phyloP scores from a whole-genome alignment of 2,797 vertebrate genomes.

The Mus caroli region DNA sequence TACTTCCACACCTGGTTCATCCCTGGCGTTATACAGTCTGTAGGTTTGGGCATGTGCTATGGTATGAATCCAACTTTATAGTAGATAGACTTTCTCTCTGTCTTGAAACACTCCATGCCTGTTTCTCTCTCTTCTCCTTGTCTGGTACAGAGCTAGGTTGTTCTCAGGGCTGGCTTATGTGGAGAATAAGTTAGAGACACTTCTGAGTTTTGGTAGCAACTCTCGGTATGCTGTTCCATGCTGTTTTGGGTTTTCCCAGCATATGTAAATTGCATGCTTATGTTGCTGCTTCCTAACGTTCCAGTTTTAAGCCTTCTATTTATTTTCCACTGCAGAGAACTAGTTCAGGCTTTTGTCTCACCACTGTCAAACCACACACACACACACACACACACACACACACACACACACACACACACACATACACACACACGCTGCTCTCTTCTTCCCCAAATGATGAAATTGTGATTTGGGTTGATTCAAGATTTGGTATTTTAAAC shows the following conservation, averaged over 20 bases:
- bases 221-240: not conserved
- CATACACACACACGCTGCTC: not conserved
- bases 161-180: not conserved
- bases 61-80: not conserved
- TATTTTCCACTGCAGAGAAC: not conserved
- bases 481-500: slow-evolving; percentile 28
- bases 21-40: not conserved
- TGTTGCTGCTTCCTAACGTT: not conserved
- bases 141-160: not conserved
- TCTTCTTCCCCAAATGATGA: not conserved
- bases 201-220: not conserved
- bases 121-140: not conserved
- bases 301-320: not conserved
- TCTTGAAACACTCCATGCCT: not conserved
- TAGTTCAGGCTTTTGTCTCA: not conserved
- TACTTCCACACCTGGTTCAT: not conserved
- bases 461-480: not conserved
- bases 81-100: not conserved
- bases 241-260: not conserved
- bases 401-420: too few species aligned
- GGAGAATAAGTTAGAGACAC: not conserved
- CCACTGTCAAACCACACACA: not conserved
- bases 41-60: not conserved
- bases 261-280: not conserved
- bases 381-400: too few species aligned